These are phyloP conservation scores for Ichneumoninae sp. DNA, from an alignment of 2,888 invertebrate genomes.

Conservation along the genomic window DNA sequence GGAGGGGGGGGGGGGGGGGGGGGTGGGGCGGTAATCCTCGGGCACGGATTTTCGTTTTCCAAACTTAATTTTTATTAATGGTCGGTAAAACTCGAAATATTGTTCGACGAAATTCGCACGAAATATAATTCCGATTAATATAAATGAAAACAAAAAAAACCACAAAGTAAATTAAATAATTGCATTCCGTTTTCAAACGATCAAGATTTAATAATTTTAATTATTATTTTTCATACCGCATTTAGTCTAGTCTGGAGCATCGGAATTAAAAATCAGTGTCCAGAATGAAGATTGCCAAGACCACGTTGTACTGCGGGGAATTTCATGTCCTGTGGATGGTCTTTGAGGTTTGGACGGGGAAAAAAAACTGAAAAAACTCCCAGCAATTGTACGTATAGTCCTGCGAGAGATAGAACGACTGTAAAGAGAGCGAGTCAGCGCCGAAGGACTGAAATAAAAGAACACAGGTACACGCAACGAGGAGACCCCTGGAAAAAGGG, in stretches of 20 bases:
- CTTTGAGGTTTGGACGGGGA: constrained; percentile 47
- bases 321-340: constrained; percentile 20
- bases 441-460: constrained; percentile 33
- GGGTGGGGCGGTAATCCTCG: background rate
- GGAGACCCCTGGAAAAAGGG: constrained; percentile 40
- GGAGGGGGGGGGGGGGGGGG: background rate
- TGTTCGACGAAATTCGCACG: background rate
- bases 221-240: background rate
- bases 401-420: constrained; percentile 13
- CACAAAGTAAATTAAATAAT: background rate
- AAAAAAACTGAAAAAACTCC: background rate
- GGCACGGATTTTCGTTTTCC: background rate
- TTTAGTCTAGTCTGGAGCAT: background rate
- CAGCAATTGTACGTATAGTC: constrained; percentile 13
- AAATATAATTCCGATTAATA: background rate
- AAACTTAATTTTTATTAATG: background rate
- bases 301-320: constrained; percentile 9
- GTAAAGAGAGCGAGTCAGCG: constrained; percentile 44
- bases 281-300: background rate
- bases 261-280: background rate
- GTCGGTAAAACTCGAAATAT: background rate
- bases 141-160: background rate
- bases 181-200: background rate
- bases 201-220: background rate
- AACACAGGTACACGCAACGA: constrained; percentile 29